Evolutionary conservation across 2,113 vertebrate species (phyloP).

Genomic region (Scolopax mira): DNA sequence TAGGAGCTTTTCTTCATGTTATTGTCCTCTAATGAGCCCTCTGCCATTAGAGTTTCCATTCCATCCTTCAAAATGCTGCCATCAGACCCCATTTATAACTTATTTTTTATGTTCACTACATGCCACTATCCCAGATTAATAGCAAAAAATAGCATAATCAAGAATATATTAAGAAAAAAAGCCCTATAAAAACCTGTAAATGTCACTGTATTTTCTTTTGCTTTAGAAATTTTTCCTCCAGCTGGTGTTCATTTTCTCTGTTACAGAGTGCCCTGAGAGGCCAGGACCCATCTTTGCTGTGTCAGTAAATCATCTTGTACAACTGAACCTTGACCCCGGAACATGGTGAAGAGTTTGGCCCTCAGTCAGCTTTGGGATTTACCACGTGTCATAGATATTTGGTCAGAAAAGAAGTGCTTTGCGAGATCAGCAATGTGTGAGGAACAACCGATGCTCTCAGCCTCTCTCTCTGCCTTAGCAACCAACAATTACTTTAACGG

Average conservation of each 20-base stretch:
- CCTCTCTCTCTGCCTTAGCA: not conserved
- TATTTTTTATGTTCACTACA: not conserved
- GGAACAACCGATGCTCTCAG: not conserved
- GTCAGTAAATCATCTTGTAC: not conserved
- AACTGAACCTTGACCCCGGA: not conserved
- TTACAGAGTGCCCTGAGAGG: not conserved
- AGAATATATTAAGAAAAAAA: not conserved
- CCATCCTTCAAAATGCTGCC: not conserved
- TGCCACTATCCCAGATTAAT: not conserved
- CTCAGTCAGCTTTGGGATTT: not conserved
- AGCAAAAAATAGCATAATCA: not conserved
- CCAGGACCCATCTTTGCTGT: not conserved
- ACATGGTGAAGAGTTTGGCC: not conserved
- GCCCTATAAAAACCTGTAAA: not conserved
- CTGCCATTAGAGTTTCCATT: not conserved
- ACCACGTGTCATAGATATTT: not conserved
- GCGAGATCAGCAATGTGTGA: not conserved
- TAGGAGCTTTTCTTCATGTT: not conserved
- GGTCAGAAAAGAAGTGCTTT: not conserved
- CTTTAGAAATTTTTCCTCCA: not conserved
- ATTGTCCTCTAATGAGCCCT: not conserved
- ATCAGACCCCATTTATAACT: not conserved
- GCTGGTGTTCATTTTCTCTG: not conserved
- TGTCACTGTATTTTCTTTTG: not conserved
- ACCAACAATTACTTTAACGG: not conserved